Base-by-base conservation (phyloP, 30 jellyfish, hydroid and myxozoan species). In the Aurelia sp. region DNA sequence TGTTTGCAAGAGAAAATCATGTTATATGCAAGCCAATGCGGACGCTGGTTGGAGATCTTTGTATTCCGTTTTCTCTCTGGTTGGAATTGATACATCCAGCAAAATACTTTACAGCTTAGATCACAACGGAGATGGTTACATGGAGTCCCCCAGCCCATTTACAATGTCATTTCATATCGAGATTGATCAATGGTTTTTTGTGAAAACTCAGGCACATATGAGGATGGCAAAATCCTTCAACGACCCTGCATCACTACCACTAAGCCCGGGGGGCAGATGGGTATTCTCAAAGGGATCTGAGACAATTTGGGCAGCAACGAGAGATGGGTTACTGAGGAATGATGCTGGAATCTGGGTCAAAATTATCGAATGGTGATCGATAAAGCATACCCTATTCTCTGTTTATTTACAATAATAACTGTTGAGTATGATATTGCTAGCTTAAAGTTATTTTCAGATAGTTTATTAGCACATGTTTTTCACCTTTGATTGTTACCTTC, bases 241-340 rank as follows among this genome's bases (percentile, higher is more conserved):
- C 27, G 63, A 31, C 37, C 19, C 48, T 70, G 59, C 27, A 35
- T 35, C 65, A 16, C 47, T 77, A 57, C 88, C 88, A 11, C 4
- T 41, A 6, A 30, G 20, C 30, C 74, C 71, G 5, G 88, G 63
- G 17, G 33, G 31, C 37, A 16, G 60, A 0, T 58, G 69, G 78
- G 10, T 60, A 35, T 33, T 77, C 59, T 41, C 88, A 16, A 17
- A 40, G 23, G 27, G 79, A 17, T 62, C 78, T 50, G 13, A 18
- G 47, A 57, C 52, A 67, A 18, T 30, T 11, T 40, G 71, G 66
- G 88, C 78, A 15, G 88, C 88, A 7, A 77, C 88, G 40, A 61
- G 33, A 10, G 48, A 44, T 11, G 88, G 78, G 11, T 20, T 77
- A 21, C 27, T 60, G 50, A 59, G 33, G 52, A 33, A 62, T 20